Conservation (phyloP, 2,113 vertebrate species). For the Xenopus borealis region DNA sequence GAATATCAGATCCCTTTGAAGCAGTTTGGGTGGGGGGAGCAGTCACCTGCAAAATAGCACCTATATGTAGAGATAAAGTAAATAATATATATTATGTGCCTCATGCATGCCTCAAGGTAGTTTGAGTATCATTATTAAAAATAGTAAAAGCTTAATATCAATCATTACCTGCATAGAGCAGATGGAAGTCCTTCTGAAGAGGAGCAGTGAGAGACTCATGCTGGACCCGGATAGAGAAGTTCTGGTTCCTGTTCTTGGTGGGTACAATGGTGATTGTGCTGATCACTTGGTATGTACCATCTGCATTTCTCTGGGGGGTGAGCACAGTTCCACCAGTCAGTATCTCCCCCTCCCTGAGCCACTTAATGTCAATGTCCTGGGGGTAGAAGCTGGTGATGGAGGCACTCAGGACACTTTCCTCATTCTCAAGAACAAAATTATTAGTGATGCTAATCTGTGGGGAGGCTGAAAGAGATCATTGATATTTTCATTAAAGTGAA, state of each 20-base stretch:
- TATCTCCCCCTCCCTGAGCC: not conserved
- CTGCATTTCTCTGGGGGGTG: not conserved
- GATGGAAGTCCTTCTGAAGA: not conserved
- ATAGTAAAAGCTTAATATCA: too few relatives aligned
- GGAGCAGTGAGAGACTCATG: not conserved
- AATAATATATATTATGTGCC: too few relatives aligned
- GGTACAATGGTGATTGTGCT: not conserved
- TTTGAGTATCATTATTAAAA: too few relatives aligned
- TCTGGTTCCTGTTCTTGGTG: too few relatives aligned
- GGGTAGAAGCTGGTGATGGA: not conserved
- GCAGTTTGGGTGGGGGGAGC: not conserved
- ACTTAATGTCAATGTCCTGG: not conserved
- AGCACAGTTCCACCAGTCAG: not conserved
- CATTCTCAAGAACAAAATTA: not conserved
- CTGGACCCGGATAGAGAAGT: not conserved
- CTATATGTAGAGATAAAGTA: too few relatives aligned
- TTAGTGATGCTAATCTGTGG: not conserved
- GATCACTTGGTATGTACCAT: not conserved
- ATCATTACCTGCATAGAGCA: conserved; percentile 4
- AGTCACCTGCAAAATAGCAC: too few relatives aligned
- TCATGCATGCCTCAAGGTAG: too few relatives aligned
- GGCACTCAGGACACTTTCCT: not conserved
- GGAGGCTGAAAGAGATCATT: too few relatives aligned
- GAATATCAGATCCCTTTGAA: too few relatives aligned
- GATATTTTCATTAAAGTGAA: too few relatives aligned